phyloP scores from a whole-genome alignment of 2,113 vertebrate species.

The Centropus bengalensis region DNA sequence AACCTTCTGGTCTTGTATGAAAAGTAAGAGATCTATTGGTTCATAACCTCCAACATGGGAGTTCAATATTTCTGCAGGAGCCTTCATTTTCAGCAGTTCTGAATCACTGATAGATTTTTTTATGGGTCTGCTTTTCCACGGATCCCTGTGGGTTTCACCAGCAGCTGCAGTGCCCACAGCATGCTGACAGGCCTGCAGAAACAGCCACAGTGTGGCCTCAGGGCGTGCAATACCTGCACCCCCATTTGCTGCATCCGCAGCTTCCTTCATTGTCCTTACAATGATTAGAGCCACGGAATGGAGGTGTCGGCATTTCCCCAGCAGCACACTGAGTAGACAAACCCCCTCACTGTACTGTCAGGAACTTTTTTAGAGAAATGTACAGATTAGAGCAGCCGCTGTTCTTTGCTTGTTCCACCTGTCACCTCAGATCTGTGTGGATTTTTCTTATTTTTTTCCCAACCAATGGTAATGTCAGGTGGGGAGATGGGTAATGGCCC shows the following conservation, averaged over 20 bases:
- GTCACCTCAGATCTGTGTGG: background rate
- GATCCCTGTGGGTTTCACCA: background rate
- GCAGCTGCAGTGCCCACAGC: background rate
- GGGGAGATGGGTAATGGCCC: background rate
- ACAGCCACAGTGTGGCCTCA: background rate
- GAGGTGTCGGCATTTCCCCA: background rate
- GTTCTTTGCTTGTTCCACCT: background rate
- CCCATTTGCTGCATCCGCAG: background rate
- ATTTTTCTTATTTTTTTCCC: background rate
- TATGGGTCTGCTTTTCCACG: background rate
- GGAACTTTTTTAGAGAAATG: background rate
- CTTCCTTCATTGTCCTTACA: background rate
- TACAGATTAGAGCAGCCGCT: background rate
- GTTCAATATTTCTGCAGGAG: background rate
- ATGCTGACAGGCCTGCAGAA: background rate
- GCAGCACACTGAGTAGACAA: background rate
- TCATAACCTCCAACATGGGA: fast-evolving
- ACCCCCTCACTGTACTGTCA: background rate
- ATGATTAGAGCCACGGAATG: fast-evolving
- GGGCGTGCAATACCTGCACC: background rate
- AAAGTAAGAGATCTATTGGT: background rate
- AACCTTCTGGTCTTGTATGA: background rate
- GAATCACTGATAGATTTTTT: background rate
- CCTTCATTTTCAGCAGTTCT: background rate
- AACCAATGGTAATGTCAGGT: background rate